phyloP scores from a whole-genome alignment of 2,113 vertebrate species.

The Passer domesticus region DNA sequence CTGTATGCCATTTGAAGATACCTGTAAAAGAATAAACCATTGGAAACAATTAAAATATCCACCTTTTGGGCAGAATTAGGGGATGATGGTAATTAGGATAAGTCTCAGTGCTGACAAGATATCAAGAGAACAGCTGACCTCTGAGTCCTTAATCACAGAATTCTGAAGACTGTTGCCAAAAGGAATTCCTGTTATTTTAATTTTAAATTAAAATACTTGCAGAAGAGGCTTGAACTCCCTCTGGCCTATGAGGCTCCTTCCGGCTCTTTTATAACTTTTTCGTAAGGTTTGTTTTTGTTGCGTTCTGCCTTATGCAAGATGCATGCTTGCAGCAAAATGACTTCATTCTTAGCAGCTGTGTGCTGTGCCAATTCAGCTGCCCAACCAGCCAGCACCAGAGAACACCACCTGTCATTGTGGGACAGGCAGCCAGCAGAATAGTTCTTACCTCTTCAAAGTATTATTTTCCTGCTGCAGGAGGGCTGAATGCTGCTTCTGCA shows the following conservation, averaged over 20 bases:
- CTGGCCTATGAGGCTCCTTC: not conserved
- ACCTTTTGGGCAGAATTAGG: not conserved
- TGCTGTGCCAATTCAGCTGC: not conserved
- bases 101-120: not conserved
- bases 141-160: not conserved
- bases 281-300: not conserved
- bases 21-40: conserved; percentile 75
- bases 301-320: not conserved
- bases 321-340: not conserved
- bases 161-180: not conserved
- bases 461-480: not conserved
- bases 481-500: not conserved
- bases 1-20: conserved; percentile 92
- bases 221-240: not conserved
- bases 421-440: not conserved
- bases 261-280: not conserved
- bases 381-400: not conserved
- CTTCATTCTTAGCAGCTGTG: not conserved
- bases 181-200: not conserved
- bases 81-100: not conserved
- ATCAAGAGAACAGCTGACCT: not conserved
- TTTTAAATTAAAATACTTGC: not conserved
- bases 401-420: not conserved
- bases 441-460: not conserved
- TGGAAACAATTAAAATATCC: not conserved